phyloP scores from a whole-genome alignment of 2,113 vertebrate genomes.

The Xiphophorus couchianus region DNA sequence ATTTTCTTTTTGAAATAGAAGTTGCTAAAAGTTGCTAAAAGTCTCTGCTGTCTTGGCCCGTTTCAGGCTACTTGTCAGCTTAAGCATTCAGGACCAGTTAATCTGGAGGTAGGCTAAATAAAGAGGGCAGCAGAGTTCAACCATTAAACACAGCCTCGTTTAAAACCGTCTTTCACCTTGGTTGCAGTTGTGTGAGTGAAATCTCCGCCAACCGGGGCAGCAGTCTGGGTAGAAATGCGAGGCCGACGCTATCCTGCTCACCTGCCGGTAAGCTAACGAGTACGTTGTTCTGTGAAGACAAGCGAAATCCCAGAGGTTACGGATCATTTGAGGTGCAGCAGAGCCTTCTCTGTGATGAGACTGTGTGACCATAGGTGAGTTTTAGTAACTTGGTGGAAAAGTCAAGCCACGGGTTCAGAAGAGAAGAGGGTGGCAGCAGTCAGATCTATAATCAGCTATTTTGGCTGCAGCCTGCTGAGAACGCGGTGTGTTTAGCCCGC shows the following conservation, averaged over 20 bases:
- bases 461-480: slow-evolving; percentile 22
- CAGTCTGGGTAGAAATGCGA: slow-evolving; percentile 74
- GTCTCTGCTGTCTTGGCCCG: neutral
- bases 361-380: slow-evolving; percentile 13
- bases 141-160: neutral
- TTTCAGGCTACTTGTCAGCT: neutral
- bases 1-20: neutral
- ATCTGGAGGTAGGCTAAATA: neutral
- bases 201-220: slow-evolving; percentile 88
- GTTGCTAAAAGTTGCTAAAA: neutral
- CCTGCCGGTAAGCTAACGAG: slow-evolving; percentile 83
- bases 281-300: slow-evolving; percentile 85
- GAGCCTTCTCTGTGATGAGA: slow-evolving; percentile 19
- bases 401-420: slow-evolving; percentile 27
- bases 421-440: slow-evolving; percentile 17
- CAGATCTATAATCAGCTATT: slow-evolving; percentile 17
- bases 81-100: neutral
- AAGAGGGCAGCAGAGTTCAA: neutral
- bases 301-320: neutral
- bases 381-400: slow-evolving; percentile 17
- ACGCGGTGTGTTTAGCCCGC: slow-evolving; percentile 31
- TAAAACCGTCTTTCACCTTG: slow-evolving; percentile 77
- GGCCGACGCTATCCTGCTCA: slow-evolving; percentile 47
- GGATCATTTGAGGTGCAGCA: neutral
- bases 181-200: slow-evolving; percentile 79